A percentile compares a stretch with the other conserved stretches of the same genome.
Conservation (phyloP, 2,888 invertebrate species). For the Camponotus fellah region DNA sequence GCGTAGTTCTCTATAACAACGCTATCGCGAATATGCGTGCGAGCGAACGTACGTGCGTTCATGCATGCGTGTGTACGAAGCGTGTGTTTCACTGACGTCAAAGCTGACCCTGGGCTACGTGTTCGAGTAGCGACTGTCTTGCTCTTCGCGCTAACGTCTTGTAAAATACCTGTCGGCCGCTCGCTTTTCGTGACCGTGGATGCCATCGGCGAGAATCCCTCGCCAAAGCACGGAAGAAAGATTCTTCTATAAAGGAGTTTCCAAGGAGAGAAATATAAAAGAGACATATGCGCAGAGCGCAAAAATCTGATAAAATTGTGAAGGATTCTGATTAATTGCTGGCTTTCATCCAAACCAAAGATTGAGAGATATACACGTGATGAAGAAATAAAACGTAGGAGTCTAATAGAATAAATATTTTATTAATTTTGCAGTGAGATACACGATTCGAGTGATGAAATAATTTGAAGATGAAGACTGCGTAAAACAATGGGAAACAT, state of each 20-base stretch:
- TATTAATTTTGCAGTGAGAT: neutral
- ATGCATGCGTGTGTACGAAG: slow-evolving; percentile 40
- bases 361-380: neutral
- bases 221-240: neutral
- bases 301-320: neutral
- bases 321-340: slow-evolving; percentile 15
- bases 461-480: neutral
- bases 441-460: neutral
- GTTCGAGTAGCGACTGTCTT: slow-evolving; percentile 69
- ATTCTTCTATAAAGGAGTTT: neutral
- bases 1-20: neutral
- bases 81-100: slow-evolving; percentile 81
- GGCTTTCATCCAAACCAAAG: neutral
- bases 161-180: slow-evolving; percentile 61
- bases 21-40: neutral
- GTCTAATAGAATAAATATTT: slow-evolving; percentile 1
- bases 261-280: neutral
- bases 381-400: neutral
- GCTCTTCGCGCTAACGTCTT: slow-evolving; percentile 65
- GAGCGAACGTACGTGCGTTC: neutral
- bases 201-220: slow-evolving; percentile 23
- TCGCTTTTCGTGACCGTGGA: slow-evolving; percentile 47
- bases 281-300: neutral
- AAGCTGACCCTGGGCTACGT: slow-evolving; percentile 83
- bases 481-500: neutral